phyloP scores from a whole-genome alignment of 2,797 vertebrate species.

The Babyrousa celebensis region DNA sequence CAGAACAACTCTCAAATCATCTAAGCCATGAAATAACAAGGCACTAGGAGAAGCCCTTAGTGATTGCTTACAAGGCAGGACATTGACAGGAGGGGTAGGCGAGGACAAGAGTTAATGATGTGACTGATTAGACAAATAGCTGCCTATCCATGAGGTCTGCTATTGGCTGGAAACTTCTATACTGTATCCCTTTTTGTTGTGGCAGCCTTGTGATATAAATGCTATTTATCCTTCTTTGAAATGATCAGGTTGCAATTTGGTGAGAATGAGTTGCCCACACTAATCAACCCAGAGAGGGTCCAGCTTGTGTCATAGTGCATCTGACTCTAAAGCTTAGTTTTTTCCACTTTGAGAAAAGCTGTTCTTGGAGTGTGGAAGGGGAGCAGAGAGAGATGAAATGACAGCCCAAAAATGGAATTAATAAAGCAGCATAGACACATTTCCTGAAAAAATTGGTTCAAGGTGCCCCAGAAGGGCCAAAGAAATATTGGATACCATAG shows the following conservation, averaged over 20 bases:
- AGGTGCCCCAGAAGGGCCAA: neutral
- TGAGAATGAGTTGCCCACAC: neutral
- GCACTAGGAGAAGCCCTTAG: neutral
- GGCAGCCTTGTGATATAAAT: neutral
- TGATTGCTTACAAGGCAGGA: neutral
- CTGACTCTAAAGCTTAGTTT: neutral
- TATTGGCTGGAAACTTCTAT: neutral
- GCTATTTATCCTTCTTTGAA: constrained; percentile 19
- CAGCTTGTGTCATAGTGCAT: neutral
- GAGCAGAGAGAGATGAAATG: neutral
- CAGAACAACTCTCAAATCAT: neutral
- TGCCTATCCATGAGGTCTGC: neutral
- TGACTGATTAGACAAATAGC: neutral
- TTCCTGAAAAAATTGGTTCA: constrained; percentile 23
- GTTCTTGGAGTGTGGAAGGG: neutral
- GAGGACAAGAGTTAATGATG: neutral
- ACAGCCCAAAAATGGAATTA: constrained; percentile 15
- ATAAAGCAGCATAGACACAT: constrained; percentile 28
- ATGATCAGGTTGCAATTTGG: neutral
- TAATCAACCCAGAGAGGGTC: neutral
- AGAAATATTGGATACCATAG: constrained; percentile 49
- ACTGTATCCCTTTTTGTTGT: neutral
- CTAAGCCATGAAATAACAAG: neutral
- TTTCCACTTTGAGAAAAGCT: neutral
- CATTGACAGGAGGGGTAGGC: neutral